Evolutionary conservation across 2,888 invertebrate species (phyloP).

Genomic region (Hylaea fasciaria): DNA sequence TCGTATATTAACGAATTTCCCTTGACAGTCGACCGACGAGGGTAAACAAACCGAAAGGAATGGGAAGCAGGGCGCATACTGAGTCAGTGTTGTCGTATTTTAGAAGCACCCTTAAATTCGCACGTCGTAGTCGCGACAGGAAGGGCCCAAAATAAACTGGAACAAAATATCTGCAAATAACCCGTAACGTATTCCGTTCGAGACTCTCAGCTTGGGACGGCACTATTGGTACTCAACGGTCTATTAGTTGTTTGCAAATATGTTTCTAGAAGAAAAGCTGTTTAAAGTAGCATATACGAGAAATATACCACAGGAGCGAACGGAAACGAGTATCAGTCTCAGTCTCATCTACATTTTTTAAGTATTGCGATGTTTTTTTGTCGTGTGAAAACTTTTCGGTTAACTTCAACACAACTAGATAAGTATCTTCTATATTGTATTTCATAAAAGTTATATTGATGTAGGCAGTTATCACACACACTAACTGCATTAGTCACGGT

Average conservation of each 20-base stretch:
- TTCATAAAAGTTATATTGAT: too few species aligned
- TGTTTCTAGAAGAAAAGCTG: too few species aligned
- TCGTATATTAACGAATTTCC: conserved; percentile 41
- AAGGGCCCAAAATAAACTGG: conserved; percentile 78
- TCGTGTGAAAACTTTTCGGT: too few species aligned
- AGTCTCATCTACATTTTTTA: too few species aligned
- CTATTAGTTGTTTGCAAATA: not conserved
- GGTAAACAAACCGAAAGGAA: conserved; percentile 51
- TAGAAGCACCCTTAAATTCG: conserved; percentile 75
- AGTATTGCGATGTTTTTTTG: too few species aligned
- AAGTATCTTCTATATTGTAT: too few species aligned
- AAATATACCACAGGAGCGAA: too few species aligned
- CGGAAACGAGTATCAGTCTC: too few species aligned
- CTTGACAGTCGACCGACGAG: conserved; percentile 48
- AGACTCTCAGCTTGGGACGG: conserved; percentile 42
- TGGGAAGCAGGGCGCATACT: conserved; percentile 29
- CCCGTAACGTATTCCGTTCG: conserved; percentile 61
- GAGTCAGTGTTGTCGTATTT: conserved; percentile 25
- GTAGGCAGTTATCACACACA: not conserved
- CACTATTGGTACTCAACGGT: conserved; percentile 2
- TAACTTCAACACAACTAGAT: too few species aligned
- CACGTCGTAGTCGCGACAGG: conserved; percentile 77
- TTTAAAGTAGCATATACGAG: too few species aligned
- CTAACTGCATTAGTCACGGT: conserved; percentile 12
- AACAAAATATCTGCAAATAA: conserved; percentile 81